phyloP scores from a whole-genome alignment of 2,888 invertebrate genomes.

The Exocentrus adspersus region DNA sequence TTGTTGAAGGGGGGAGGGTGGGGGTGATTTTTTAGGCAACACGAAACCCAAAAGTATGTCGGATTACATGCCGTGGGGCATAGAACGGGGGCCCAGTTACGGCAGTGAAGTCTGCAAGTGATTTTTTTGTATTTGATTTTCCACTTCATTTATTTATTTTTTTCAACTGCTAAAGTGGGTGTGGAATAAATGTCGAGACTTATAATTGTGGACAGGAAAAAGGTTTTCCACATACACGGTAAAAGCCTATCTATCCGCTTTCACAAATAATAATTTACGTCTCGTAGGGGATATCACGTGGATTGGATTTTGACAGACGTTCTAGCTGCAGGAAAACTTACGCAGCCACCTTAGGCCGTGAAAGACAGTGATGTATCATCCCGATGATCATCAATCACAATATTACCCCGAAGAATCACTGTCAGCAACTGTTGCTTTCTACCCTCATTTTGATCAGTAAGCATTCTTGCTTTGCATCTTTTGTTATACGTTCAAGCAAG shows the following conservation, averaged over 20 bases:
- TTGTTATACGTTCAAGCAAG: conserved; percentile 6
- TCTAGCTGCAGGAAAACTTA: not conserved
- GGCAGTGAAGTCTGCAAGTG: too few relatives aligned
- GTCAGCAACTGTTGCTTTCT: conserved; percentile 45
- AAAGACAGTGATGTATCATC: conserved; percentile 42
- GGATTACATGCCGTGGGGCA: too few relatives aligned
- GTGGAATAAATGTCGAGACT: too few relatives aligned
- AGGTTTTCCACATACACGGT: not conserved
- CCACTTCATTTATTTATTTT: too few relatives aligned
- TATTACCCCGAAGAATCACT: conserved; percentile 44
- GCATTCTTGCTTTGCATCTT: conserved; percentile 2
- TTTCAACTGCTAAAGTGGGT: too few relatives aligned
- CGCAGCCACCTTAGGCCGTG: conserved; percentile 36
- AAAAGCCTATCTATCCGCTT: not conserved
- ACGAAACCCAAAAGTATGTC: too few relatives aligned
- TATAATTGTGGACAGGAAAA: not conserved
- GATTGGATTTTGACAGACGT: not conserved
- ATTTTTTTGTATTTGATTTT: too few relatives aligned
- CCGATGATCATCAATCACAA: conserved; percentile 41
- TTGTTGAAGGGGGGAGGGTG: too few relatives aligned
- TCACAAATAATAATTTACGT: not conserved
- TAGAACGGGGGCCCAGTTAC: too few relatives aligned
- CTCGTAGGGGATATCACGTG: not conserved
- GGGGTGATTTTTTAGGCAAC: too few relatives aligned
- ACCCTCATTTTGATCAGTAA: conserved; percentile 11